Conservation (phyloP, 1,140 invertebrate genomes). For the Halesus radiatus region DNA sequence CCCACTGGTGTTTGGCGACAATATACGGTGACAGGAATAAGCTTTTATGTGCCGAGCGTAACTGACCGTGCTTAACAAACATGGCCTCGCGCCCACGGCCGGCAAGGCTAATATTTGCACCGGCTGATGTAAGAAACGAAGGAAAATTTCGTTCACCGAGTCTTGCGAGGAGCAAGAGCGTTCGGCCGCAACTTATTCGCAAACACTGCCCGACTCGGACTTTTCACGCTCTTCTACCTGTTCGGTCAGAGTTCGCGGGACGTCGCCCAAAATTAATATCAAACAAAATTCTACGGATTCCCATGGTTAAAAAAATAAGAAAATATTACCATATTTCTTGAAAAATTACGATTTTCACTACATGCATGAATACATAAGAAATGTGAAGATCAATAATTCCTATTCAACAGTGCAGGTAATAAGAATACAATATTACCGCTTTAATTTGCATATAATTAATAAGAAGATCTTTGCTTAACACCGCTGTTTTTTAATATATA, state of each 20-base stretch:
- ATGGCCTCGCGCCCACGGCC: slow-evolving; percentile 57
- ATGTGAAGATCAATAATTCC: too few species aligned
- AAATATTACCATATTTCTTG: too few species aligned
- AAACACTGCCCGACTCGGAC: not conserved
- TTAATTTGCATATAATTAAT: too few species aligned
- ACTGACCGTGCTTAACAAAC: slow-evolving; percentile 69
- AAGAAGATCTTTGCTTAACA: too few species aligned
- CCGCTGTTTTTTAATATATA: too few species aligned
- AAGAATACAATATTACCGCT: too few species aligned
- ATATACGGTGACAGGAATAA: slow-evolving; percentile 62
- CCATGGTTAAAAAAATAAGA: too few species aligned
- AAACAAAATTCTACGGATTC: too few species aligned
- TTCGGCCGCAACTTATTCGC: slow-evolving; percentile 12
- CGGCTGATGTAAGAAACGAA: slow-evolving; percentile 18
- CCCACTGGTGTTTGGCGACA: slow-evolving; percentile 57
- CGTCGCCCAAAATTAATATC: not conserved
- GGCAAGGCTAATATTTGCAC: slow-evolving; percentile 52
- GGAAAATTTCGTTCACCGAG: not conserved
- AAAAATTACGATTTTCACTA: too few species aligned
- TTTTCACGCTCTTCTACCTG: not conserved
- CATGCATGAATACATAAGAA: too few species aligned
- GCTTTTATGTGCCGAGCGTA: slow-evolving; percentile 62
- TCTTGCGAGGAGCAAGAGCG: not conserved
- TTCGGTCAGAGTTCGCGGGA: not conserved
- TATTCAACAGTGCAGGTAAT: too few species aligned